Conservation (phyloP, 2,797 vertebrate species). For the Balearica regulorum region DNA sequence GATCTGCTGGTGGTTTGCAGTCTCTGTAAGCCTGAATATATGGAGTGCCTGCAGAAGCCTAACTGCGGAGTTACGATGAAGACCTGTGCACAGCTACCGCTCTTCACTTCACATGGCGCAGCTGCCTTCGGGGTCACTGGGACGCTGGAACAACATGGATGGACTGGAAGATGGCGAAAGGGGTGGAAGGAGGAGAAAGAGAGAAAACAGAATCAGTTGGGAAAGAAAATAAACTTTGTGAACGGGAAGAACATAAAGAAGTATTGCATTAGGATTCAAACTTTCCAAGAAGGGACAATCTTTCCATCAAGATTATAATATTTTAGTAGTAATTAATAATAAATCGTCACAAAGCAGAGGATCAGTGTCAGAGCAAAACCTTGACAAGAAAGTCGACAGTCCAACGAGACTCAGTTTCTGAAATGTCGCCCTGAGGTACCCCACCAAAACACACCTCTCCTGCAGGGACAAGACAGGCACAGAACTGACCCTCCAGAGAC, state of each 20-base stretch:
- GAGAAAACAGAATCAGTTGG: not conserved
- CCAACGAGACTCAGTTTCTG: not conserved
- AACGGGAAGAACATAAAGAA: not conserved
- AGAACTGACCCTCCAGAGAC: not conserved
- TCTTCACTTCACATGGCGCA: fast-evolving
- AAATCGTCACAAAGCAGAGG: not conserved
- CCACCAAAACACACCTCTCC: not conserved
- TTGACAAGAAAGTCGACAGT: not conserved
- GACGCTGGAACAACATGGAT: not conserved
- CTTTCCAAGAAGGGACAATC: not conserved
- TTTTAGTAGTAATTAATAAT: not conserved
- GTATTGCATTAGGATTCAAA: not conserved
- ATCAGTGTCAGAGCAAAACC: not conserved
- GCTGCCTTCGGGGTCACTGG: not conserved
- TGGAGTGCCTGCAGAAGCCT: not conserved
- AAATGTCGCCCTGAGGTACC: not conserved
- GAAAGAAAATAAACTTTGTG: not conserved
- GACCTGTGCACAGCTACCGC: not conserved
- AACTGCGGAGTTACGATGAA: not conserved
- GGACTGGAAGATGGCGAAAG: not conserved
- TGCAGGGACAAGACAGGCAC: not conserved
- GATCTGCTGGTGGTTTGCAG: not conserved
- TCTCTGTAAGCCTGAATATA: not conserved
- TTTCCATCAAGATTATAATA: not conserved
- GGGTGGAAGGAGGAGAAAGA: not conserved